phyloP scores from a whole-genome alignment of 1,140 invertebrate genomes.

The Phenacoccus solenopsis region DNA sequence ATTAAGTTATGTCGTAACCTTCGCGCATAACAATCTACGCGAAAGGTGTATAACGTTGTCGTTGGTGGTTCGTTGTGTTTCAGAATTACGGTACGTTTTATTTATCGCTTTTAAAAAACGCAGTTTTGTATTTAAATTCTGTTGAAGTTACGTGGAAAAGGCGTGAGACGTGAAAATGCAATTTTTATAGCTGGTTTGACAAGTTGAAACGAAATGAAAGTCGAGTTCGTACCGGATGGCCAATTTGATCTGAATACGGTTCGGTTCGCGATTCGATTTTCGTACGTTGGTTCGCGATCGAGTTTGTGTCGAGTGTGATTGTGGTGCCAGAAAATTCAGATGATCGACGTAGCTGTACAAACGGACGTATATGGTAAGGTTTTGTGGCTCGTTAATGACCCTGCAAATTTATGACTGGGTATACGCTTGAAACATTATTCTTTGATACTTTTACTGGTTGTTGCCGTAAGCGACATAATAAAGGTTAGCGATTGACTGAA shows the following conservation, averaged over 20 bases:
- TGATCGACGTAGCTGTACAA: neutral
- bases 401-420: too few species aligned
- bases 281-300: neutral
- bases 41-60: neutral
- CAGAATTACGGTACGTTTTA: neutral
- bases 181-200: neutral
- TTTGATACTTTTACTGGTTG: too few species aligned
- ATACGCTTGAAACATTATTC: too few species aligned
- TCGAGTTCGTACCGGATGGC: neutral
- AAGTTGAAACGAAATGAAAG: neutral
- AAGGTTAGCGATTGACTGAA: too few species aligned
- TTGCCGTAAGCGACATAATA: too few species aligned
- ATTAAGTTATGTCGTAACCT: neutral
- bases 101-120: too few species aligned
- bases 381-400: neutral
- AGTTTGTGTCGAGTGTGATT: neutral
- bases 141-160: neutral
- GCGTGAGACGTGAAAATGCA: too few species aligned
- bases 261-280: neutral
- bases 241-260: neutral
- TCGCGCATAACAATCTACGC: neutral
- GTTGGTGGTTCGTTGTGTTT: neutral
- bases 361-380: slow-evolving; percentile 9
- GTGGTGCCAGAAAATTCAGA: neutral
- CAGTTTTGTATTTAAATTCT: neutral